Base-by-base conservation (phyloP, 2,113 vertebrate species). In the Neolamprologus sp. region DNA sequence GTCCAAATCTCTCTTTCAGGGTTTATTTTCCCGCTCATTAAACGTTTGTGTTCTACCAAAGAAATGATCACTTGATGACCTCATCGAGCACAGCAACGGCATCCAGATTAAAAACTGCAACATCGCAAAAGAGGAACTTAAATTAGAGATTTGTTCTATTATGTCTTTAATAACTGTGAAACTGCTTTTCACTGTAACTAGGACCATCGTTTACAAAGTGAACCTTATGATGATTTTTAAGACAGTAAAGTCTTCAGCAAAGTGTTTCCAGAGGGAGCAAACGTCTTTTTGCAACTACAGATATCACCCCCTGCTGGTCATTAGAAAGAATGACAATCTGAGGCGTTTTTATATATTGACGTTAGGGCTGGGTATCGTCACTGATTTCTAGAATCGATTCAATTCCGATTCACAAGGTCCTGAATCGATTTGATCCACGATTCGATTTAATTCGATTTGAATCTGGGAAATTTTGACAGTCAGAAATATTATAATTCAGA, bases 21-120 rank as follows among this genome's bases (percentile, higher is more conserved):
- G n/a, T 42, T 42, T 40, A 23, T 23, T 68, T 68, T 40, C 12
- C 12, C 7, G 7, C n/a, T 4, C n/a, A 0, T 71, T 23, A 71
- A 42, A 71, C 1, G 0, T 2, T 71, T 71, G 7, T 8, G 7
- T 68, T 68, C 19, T 9, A 14, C 19, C 11, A 68, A 68, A 68
- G n/a, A 68, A 68, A 68, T 40, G 30, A 1, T 63, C 6, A 0
- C 6, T 63, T 12, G 19, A 65, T 37, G 33, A 37, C 33, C 60
- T n/a, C 33, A 65, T 65, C 19, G 11, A 37, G 6, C 33, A 68
- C 19, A 40, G 19, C 19, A 7, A 65, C 33, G 0, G 19, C 33
- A 65, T 65, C 30, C 60, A 37, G 19, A 37, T 37, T 65, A n/a
- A 37, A 65, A 65, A 13, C 0, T 37, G 19, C 60, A 65, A n/a